Evolutionary conservation across 2,797 vertebrate genomes (phyloP), one percentile per base, ranked within the genome.

Genomic region (Leptoclinus maculatus): DNA sequence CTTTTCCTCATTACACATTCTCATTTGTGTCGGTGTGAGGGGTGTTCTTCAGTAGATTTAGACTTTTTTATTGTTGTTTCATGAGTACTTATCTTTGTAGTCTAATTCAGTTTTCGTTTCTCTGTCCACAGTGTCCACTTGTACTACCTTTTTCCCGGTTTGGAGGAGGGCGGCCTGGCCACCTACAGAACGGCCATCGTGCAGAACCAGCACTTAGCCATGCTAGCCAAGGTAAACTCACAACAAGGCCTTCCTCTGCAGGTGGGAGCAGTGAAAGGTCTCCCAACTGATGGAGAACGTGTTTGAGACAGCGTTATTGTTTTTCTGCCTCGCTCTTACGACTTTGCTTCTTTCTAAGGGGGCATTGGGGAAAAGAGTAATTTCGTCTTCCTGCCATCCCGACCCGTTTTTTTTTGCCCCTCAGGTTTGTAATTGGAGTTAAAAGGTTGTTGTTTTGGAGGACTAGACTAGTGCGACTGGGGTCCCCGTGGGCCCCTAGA

Each of bases 121-220:
- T 86, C 17, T 51, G 0, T 87, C 79, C 88, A 2, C 95, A 99
- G 98, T 39, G 98, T 99, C 76, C 98, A 99, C 89, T 90, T 99
- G 63, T 99, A 99, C 90, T 99, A 98, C 91, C 93, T 99, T 34
- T 99, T 99, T 65, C 98, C 98, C 32, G 95, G 82, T 41, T 92
- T 99, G 81, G 98, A 99, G 87, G 98, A 99, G 92, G 98, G 98
- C 60, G 98, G 98, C 10, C 94, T 99, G 81, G 98, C 98, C 23
- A 99, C 98, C 0, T 99, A 99, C 86, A 95, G 98, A 59, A 99
- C 98, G 0, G 98, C 98, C 84, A 99, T 99, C 0, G 98, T 99
- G 5, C 98, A 99, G 94, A 99, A 99, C 87, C 98, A 99, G 19
- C 98, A 99, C 93, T 94, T 99, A 41, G 98, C 98, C 85, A 98